Percentiles rank a stretch among this genome's conserved stretches.
Evolutionary conservation across 30 jellyfish, hydroid and myxozoan genomes (phyloP).

Genomic region (Aurelia coerulea): DNA sequence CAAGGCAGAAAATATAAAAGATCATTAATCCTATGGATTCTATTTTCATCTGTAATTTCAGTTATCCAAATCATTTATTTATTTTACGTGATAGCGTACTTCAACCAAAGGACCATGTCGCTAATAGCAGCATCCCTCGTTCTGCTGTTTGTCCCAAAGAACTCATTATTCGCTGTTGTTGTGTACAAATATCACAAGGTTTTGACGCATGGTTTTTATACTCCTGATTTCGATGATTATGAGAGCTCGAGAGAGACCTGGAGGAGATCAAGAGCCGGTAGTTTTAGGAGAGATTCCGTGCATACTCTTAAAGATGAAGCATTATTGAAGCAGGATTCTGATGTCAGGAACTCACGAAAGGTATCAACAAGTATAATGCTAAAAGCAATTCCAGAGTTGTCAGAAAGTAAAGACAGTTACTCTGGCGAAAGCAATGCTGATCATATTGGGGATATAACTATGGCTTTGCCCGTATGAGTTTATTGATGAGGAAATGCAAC

Average conservation of each 20-base stretch:
- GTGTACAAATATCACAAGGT: conserved; percentile 43
- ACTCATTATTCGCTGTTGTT: conserved; percentile 50
- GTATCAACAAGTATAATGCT: conserved; percentile 39
- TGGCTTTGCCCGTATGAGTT: neutral
- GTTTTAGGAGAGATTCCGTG: conserved; percentile 54
- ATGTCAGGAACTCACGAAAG: conserved; percentile 15
- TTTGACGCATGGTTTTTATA: conserved; percentile 21
- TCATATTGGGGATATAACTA: neutral
- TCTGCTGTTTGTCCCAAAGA: conserved; percentile 54
- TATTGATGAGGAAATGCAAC: too few species aligned
- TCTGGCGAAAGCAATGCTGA: neutral
- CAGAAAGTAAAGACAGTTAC: conserved; percentile 65
- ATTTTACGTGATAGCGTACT: conserved; percentile 59
- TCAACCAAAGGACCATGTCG: conserved; percentile 45
- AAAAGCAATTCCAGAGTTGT: conserved; percentile 67
- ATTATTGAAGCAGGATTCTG: conserved; percentile 34
- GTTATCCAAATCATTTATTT: conserved; percentile 39
- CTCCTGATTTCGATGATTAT: conserved; percentile 63
- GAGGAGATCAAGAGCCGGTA: conserved; percentile 58
- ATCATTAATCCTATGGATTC: conserved; percentile 48
- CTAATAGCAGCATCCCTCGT: conserved; percentile 57
- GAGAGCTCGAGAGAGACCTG: conserved; percentile 43
- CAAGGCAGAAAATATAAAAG: conserved; percentile 55
- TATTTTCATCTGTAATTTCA: conserved; percentile 20
- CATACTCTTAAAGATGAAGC: conserved; percentile 43